Evolutionary conservation across 2,113 vertebrate genomes (phyloP).

Genomic region (Alexandromys fortis): DNA sequence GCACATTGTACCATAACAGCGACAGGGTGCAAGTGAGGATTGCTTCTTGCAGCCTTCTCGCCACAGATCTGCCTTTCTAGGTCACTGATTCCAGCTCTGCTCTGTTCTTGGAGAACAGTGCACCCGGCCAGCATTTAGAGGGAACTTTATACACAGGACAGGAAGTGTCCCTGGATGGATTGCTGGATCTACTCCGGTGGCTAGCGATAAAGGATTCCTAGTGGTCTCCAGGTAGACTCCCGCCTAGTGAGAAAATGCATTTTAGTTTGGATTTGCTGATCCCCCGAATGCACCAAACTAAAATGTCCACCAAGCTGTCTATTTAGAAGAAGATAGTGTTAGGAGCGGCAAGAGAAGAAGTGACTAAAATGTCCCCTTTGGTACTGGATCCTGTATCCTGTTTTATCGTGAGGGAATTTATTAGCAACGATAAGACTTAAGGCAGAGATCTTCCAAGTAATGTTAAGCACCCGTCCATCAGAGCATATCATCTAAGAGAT

Average conservation of each 20-base stretch:
- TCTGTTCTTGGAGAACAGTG: neutral
- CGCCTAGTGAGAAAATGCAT: constrained; percentile 16
- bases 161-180: neutral
- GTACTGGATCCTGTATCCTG: constrained; percentile 34
- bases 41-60: constrained; percentile 36
- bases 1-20: neutral
- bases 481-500: neutral
- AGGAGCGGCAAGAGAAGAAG: constrained; percentile 1
- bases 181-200: constrained; percentile 31
- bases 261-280: constrained; percentile 55
- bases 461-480: constrained; percentile 55
- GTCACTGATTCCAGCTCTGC: constrained; percentile 46
- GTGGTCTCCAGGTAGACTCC: neutral
- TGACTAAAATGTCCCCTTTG: constrained; percentile 45
- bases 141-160: neutral
- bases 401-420: constrained; percentile 58
- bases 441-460: constrained; percentile 49
- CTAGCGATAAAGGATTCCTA: constrained; percentile 16
- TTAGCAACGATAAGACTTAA: constrained; percentile 66
- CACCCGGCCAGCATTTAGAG: neutral
- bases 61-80: constrained; percentile 47
- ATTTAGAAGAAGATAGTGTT: neutral
- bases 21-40: constrained; percentile 21
- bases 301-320: constrained; percentile 13
- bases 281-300: neutral